These are phyloP conservation scores for Edolisoma coerulescens DNA, from an alignment of 2,113 vertebrate genomes.

Conservation along the genomic window DNA sequence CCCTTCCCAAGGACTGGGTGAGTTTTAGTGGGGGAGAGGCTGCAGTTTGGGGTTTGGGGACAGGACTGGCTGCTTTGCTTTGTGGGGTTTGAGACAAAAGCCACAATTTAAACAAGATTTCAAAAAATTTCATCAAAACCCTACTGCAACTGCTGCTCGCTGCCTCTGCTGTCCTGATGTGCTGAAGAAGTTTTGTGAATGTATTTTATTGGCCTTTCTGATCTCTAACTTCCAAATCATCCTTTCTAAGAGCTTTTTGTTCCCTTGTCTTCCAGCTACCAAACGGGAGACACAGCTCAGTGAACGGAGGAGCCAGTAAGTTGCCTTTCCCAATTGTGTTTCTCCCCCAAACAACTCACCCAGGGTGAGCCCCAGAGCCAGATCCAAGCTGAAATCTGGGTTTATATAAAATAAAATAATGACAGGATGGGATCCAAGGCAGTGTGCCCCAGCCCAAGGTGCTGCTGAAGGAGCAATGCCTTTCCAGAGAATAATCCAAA, in stretches of 20 bases:
- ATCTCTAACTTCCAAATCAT: neutral
- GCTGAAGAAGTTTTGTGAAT: neutral
- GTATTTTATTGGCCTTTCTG: neutral
- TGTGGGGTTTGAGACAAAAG: neutral
- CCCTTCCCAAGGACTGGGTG: neutral
- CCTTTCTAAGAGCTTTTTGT: neutral
- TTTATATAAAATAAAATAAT: neutral
- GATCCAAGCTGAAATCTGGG: neutral
- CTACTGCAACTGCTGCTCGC: accelerated
- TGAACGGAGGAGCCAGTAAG: constrained; percentile 58
- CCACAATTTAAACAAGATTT: accelerated
- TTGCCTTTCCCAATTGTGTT: accelerated
- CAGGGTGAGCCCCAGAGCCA: neutral
- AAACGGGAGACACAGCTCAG: neutral
- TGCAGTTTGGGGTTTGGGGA: neutral
- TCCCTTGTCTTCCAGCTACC: constrained; percentile 20
- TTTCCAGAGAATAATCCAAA: neutral
- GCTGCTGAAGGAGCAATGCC: neutral
- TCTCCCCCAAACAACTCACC: neutral
- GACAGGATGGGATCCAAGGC: neutral
- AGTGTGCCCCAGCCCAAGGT: accelerated
- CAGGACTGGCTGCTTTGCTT: neutral
- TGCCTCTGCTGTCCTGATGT: accelerated
- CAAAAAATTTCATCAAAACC: neutral
- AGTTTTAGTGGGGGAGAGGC: neutral